These are phyloP conservation scores for Heteractis magnifica DNA, from an alignment of 92 coral and sea anemone species.

Conservation along the genomic window DNA sequence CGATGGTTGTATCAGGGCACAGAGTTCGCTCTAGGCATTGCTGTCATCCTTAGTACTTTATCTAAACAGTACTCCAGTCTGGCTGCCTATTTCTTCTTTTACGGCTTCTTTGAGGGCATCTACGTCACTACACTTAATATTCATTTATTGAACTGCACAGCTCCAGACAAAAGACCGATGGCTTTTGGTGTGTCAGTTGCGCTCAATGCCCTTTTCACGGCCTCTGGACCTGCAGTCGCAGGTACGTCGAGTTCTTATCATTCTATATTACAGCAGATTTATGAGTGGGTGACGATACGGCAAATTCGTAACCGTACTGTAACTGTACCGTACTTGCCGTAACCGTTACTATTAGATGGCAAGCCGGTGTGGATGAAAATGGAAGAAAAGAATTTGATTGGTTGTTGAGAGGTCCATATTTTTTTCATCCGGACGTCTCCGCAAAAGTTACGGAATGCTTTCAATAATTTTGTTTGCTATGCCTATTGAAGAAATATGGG, in stretches of 20 bases:
- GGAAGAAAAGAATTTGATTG: too few relatives aligned
- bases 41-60: conserved; percentile 29
- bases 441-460: too few relatives aligned
- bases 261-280: too few relatives aligned
- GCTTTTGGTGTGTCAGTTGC: conserved; percentile 39
- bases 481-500: too few relatives aligned
- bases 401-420: too few relatives aligned
- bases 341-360: too few relatives aligned
- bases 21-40: conserved; percentile 31
- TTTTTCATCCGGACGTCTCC: too few relatives aligned
- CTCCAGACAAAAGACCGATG: conserved; percentile 24
- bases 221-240: conserved; percentile 52
- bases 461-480: too few relatives aligned
- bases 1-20: conserved; percentile 43
- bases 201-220: conserved; percentile 35
- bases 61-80: conserved; percentile 20
- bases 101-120: conserved; percentile 49
- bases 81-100: conserved; percentile 37
- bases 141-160: conserved; percentile 39
- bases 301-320: too few relatives aligned
- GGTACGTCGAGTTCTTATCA: not conserved
- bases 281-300: too few relatives aligned
- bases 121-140: conserved; percentile 45
- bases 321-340: too few relatives aligned
- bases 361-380: too few relatives aligned